Percentiles rank a stretch among this genome's conserved stretches.
These are phyloP conservation scores for Fregata magnificens DNA, from an alignment of 2,113 vertebrate genomes.

Conservation along the genomic window DNA sequence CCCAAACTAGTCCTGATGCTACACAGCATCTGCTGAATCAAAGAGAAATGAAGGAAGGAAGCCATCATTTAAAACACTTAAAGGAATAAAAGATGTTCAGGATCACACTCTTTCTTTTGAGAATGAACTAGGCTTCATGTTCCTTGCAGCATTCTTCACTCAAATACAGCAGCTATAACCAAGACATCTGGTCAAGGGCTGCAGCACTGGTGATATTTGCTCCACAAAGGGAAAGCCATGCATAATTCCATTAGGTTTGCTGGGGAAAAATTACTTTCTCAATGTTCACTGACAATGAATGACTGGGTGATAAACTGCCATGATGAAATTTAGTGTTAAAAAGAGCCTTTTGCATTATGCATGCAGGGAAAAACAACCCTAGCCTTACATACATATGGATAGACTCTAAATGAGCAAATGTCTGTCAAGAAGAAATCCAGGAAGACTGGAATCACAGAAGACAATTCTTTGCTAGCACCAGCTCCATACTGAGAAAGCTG, in stretches of 20 bases:
- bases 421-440: neutral
- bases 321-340: neutral
- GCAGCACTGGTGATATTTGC: neutral
- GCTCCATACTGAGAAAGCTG: neutral
- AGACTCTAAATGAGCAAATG: neutral
- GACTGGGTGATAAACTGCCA: neutral
- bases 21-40: constrained; percentile 34
- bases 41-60: constrained; percentile 57
- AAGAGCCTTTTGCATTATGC: neutral
- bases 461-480: neutral
- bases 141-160: neutral
- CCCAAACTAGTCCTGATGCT: neutral
- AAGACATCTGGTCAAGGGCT: constrained; percentile 48
- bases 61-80: constrained; percentile 13
- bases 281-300: neutral
- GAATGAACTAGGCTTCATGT: neutral
- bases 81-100: constrained; percentile 32
- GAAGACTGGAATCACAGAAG: neutral
- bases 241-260: neutral
- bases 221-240: neutral
- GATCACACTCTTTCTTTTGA: neutral
- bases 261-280: neutral
- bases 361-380: neutral
- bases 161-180: neutral
- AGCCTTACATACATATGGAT: neutral